Conservation (phyloP, 1,140 invertebrate species). For the Papilio helenus region DNA sequence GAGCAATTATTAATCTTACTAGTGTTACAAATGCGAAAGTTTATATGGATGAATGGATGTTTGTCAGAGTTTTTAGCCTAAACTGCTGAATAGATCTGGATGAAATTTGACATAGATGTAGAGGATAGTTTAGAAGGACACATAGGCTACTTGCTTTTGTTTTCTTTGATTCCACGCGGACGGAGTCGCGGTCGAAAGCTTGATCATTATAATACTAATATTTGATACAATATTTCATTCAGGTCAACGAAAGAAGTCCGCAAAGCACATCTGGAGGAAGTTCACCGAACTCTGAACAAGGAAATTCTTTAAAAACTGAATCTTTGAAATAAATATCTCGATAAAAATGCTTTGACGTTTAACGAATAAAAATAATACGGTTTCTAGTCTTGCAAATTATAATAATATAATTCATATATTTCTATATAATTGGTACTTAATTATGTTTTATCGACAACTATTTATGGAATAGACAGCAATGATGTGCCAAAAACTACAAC, state of each 20-base stretch:
- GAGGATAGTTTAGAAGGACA: too few relatives aligned
- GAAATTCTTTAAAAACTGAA: slow-evolving; percentile 56
- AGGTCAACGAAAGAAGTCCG: slow-evolving; percentile 77
- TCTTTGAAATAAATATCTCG: slow-evolving; percentile 44
- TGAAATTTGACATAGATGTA: too few relatives aligned
- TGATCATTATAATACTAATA: background rate
- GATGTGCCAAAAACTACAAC: background rate
- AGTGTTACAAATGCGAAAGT: too few relatives aligned
- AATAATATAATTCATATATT: background rate
- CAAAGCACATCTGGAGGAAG: slow-evolving; percentile 74
- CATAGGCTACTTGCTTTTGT: too few relatives aligned
- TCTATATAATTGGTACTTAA: background rate
- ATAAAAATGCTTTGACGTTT: background rate
- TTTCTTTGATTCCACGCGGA: too few relatives aligned
- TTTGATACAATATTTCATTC: slow-evolving; percentile 42
- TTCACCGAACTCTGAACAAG: slow-evolving; percentile 73
- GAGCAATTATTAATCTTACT: background rate
- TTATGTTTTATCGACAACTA: too few relatives aligned
- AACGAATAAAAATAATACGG: background rate
- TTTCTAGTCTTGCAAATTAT: background rate
- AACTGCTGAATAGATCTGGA: too few relatives aligned
- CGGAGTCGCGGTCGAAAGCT: too few relatives aligned
- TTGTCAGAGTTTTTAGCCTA: too few relatives aligned
- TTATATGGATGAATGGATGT: too few relatives aligned
- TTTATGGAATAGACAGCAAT: background rate